These are phyloP conservation scores for Zeuzera pyrina DNA, from an alignment of 2,888 invertebrate species.

Conservation along the genomic window DNA sequence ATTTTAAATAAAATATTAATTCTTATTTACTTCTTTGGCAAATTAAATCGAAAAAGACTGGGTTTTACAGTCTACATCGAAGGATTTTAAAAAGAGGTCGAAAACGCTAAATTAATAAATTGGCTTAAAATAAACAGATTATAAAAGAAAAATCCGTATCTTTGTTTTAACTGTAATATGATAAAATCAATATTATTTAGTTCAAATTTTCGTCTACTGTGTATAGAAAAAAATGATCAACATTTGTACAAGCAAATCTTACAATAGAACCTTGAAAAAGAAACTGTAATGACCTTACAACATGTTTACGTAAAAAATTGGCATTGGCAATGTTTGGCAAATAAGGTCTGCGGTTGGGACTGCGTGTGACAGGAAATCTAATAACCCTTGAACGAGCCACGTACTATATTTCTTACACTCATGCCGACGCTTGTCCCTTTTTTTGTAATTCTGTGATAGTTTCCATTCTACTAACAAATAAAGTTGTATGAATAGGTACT, in stretches of 20 bases:
- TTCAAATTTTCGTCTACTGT: neutral
- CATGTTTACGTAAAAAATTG: conserved; percentile 59
- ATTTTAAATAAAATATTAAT: no score
- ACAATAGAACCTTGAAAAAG: conserved; percentile 35
- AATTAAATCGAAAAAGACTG: no score
- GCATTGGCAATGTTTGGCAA: conserved; percentile 55
- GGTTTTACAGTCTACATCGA: no score
- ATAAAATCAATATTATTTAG: conserved; percentile 5
- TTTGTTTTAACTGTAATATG: conserved; percentile 5
- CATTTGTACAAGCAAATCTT: conserved; percentile 8
- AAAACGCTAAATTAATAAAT: no score
- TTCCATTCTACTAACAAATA: neutral
- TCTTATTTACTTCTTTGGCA: no score
- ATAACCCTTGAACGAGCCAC: conserved; percentile 47
- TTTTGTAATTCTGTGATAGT: neutral
- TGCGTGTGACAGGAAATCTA: conserved; percentile 65
- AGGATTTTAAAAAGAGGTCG: no score
- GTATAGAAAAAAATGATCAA: conserved; percentile 3
- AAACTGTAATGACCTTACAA: conserved; percentile 49
- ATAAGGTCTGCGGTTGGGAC: conserved; percentile 46
- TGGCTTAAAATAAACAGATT: no score
- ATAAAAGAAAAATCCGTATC: no score
- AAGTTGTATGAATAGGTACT: no score
- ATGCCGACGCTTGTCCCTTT: neutral
- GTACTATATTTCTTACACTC: neutral